A percentile compares a stretch with the other conserved stretches of the same genome.
These are phyloP conservation scores for Bugula neritina DNA, from an alignment of 2,888 invertebrate genomes.

Conservation along the genomic window DNA sequence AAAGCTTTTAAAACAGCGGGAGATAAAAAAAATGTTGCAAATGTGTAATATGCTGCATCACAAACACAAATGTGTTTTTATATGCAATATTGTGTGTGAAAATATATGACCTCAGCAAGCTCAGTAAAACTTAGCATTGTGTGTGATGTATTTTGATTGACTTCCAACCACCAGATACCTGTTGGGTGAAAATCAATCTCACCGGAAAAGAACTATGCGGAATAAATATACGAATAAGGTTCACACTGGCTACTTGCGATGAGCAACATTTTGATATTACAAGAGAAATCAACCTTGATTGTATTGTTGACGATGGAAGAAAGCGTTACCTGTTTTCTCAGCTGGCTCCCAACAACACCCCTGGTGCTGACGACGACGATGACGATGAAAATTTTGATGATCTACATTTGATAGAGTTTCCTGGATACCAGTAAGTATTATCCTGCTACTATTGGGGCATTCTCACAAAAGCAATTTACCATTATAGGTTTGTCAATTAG, in stretches of 20 bases:
- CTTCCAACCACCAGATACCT: too few relatives aligned
- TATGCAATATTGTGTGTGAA: too few relatives aligned
- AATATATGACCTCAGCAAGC: too few relatives aligned
- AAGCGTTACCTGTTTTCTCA: neutral
- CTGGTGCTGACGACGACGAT: neutral
- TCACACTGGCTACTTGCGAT: neutral
- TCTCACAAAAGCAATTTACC: too few relatives aligned
- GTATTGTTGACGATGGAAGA: neutral
- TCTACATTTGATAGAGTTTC: neutral
- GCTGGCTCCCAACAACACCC: neutral
- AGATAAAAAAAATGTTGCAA: too few relatives aligned
- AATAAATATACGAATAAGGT: neutral
- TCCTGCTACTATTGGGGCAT: too few relatives aligned
- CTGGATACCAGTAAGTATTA: neutral
- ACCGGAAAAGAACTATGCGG: neutral
- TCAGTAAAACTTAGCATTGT: too few relatives aligned
- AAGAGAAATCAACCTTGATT: neutral
- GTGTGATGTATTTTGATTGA: too few relatives aligned
- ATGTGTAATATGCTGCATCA: too few relatives aligned
- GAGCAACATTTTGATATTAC: neutral
- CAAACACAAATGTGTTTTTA: too few relatives aligned
- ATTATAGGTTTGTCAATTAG: too few relatives aligned
- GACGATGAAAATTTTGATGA: constrained; percentile 4
- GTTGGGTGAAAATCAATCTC: neutral
- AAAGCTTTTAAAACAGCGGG: too few relatives aligned